Conservation (phyloP, 2,113 vertebrate genomes). For the Poeciliopsis retropinna region DNA sequence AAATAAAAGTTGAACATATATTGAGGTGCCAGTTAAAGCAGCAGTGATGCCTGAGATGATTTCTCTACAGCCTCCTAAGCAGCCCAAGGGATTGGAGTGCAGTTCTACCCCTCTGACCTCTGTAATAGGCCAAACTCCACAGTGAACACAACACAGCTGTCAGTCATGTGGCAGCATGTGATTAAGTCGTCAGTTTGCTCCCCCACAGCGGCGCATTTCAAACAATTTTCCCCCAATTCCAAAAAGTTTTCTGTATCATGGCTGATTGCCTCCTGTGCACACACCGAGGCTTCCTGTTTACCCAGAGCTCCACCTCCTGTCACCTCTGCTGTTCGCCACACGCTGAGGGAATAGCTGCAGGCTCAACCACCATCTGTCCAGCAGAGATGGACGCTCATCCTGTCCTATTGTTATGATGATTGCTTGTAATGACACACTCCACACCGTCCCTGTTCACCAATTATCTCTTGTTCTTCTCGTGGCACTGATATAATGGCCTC, state of each 20-base stretch:
- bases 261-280: constrained; percentile 12
- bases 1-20: too few relatives aligned
- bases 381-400: constrained; percentile 50
- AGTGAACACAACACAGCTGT: constrained; percentile 10
- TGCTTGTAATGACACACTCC: constrained; percentile 70
- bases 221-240: background rate
- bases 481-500: constrained; percentile 72
- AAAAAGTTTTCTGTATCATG: constrained; percentile 22
- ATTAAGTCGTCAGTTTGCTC: constrained; percentile 21
- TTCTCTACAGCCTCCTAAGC: constrained; percentile 20
- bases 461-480: constrained; percentile 69
- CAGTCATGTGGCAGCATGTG: constrained; percentile 32
- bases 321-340: constrained; percentile 27
- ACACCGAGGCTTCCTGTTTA: constrained; percentile 16
- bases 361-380: constrained; percentile 61
- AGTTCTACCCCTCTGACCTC: constrained; percentile 26
- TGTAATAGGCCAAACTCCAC: constrained; percentile 3
- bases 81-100: constrained; percentile 9
- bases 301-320: constrained; percentile 2
- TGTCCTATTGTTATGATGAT: constrained; percentile 67
- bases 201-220: constrained; percentile 4
- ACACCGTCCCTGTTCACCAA: constrained; percentile 60
- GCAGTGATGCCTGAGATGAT: background rate
- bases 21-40: background rate
- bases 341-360: constrained; percentile 52